Conservation (phyloP, 1,140 invertebrate species). For the Drosophila rufa region DNA sequence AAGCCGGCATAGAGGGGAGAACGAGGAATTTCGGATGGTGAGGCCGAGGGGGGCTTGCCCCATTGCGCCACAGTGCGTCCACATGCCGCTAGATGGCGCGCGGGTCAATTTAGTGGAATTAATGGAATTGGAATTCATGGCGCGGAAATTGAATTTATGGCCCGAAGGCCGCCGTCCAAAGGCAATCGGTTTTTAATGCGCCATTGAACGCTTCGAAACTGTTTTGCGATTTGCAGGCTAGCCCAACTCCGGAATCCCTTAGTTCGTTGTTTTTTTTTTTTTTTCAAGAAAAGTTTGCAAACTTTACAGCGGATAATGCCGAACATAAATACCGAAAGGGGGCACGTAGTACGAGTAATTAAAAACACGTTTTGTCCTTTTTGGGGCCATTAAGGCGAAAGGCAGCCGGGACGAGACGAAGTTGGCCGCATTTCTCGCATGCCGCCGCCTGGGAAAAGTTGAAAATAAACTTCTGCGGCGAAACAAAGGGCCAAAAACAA, state of each 20-base stretch:
- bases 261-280: neutral
- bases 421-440: constrained; percentile 72
- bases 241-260: constrained; percentile 18
- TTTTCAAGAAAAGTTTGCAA: constrained; percentile 35
- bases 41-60: constrained; percentile 18
- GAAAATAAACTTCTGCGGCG: constrained; percentile 77
- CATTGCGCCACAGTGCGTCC: constrained; percentile 61
- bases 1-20: constrained; percentile 18
- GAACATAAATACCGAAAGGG: constrained; percentile 41
- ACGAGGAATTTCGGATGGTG: neutral
- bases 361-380: constrained; percentile 80
- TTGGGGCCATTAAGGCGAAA: constrained; percentile 18
- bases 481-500: constrained; percentile 35
- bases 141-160: constrained; percentile 83
- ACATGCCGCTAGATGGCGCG: constrained; percentile 83
- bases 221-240: constrained; percentile 65
- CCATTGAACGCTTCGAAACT: constrained; percentile 82
- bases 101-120: constrained; percentile 85
- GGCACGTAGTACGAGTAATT: constrained; percentile 70
- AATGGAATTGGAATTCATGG: constrained; percentile 85
- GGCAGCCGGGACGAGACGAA: constrained; percentile 40
- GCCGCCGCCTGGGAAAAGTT: constrained; percentile 71
- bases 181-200: constrained; percentile 81
- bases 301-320: constrained; percentile 37
- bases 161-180: constrained; percentile 32